A percentile compares a stretch with the other conserved stretches of the same genome.
phyloP scores from a whole-genome alignment of 2,113 vertebrate species.

The Todiramphus saurophagus region DNA sequence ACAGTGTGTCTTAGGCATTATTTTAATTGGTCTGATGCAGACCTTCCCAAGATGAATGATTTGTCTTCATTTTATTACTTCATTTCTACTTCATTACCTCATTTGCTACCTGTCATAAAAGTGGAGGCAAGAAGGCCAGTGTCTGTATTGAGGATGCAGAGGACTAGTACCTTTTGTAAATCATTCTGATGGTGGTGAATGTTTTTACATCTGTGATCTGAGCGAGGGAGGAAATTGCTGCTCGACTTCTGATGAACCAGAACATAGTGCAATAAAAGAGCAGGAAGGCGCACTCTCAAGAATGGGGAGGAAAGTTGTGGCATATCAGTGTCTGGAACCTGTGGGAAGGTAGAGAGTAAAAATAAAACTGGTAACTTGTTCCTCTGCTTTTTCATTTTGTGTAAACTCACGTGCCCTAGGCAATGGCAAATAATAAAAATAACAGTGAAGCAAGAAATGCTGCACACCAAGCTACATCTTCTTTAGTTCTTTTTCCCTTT shows the following conservation, averaged over 20 bases:
- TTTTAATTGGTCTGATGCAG: conserved; percentile 52
- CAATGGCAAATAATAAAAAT: not conserved
- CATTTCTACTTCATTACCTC: conserved; percentile 19
- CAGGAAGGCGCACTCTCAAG: not conserved
- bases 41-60: not conserved
- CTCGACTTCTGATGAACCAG: not conserved
- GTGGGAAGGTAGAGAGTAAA: not conserved
- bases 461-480: not conserved
- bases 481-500: not conserved
- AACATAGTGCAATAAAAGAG: not conserved
- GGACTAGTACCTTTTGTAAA: not conserved
- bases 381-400: not conserved
- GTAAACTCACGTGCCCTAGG: not conserved
- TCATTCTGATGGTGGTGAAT: not conserved
- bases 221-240: conserved; percentile 1
- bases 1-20: not conserved
- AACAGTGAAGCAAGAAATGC: not conserved
- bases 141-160: not conserved
- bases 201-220: not conserved
- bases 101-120: conserved; percentile 30
- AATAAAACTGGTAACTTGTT: not conserved
- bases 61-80: conserved; percentile 23
- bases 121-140: not conserved
- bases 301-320: not conserved
- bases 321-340: not conserved